Evolutionary conservation across 2,113 vertebrate species (phyloP).

Genomic region (Recurvirostra avosetta): DNA sequence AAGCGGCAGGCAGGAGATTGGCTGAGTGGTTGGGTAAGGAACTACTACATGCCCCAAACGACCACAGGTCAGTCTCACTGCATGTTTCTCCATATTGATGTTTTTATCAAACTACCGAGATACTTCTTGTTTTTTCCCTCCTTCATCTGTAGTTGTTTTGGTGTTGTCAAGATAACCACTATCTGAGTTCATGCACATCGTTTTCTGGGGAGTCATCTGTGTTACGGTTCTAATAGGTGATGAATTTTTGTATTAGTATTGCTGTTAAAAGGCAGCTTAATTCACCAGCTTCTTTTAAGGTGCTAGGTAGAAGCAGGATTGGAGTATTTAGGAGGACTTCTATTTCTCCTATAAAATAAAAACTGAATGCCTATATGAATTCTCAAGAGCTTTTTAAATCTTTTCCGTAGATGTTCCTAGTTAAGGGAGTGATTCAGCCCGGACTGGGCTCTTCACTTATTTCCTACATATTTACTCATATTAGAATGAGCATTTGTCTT

Average conservation of each 20-base stretch:
- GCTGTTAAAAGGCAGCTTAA: background rate
- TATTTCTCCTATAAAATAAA: background rate
- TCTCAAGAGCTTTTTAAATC: background rate
- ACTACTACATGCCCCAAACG: background rate
- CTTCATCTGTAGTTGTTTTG: background rate
- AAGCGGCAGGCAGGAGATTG: background rate
- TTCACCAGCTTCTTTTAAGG: background rate
- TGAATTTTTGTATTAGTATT: background rate
- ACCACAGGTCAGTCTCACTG: background rate
- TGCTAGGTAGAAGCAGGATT: background rate
- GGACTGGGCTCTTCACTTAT: background rate
- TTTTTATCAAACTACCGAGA: background rate
- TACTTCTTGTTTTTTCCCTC: background rate
- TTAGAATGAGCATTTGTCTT: background rate
- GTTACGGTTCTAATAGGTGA: background rate
- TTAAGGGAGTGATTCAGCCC: background rate
- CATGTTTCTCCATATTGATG: background rate
- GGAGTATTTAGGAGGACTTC: background rate
- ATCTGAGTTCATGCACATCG: rapidly evolving
- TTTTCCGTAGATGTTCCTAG: background rate
- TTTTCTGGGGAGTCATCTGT: background rate
- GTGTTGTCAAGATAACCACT: background rate
- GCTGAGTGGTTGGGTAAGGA: background rate
- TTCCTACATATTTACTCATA: background rate
- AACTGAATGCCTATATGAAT: background rate